Evolutionary conservation across 2,113 vertebrate species (phyloP).

Genomic region (Zosterops pallidus): DNA sequence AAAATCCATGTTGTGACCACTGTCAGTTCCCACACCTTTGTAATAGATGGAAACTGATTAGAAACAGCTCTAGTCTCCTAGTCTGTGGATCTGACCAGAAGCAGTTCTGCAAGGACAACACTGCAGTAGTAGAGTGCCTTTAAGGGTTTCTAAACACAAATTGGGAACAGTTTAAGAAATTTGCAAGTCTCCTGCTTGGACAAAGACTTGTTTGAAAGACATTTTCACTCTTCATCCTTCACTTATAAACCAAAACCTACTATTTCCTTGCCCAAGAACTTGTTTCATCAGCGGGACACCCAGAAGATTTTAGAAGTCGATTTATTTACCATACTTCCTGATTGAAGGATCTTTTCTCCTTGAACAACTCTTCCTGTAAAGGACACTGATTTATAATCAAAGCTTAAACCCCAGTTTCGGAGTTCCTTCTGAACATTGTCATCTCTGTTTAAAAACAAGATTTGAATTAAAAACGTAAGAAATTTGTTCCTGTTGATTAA

Average conservation of each 20-base stretch:
- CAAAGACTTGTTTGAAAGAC: not conserved
- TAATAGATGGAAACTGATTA: not conserved
- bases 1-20: no score
- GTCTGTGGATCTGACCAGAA: not conserved
- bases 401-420: slow-evolving; percentile 87
- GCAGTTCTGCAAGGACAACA: not conserved
- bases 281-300: not conserved
- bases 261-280: not conserved
- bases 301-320: not conserved
- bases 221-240: not conserved
- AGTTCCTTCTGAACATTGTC: slow-evolving; percentile 83
- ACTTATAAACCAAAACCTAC: not conserved
- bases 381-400: slow-evolving; percentile 83
- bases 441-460: slow-evolving; percentile 74
- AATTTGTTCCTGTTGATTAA: not conserved
- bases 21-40: not conserved
- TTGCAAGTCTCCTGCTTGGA: not conserved
- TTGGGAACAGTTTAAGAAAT: not conserved
- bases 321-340: slow-evolving; percentile 75
- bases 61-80: not conserved
- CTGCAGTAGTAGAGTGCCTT: not conserved
- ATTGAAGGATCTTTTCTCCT: slow-evolving; percentile 86
- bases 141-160: not conserved
- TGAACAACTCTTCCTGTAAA: slow-evolving; percentile 86
- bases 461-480: not conserved